Conservation (phyloP, 2,797 vertebrate genomes). For the Amblyopsis hoosieri region DNA sequence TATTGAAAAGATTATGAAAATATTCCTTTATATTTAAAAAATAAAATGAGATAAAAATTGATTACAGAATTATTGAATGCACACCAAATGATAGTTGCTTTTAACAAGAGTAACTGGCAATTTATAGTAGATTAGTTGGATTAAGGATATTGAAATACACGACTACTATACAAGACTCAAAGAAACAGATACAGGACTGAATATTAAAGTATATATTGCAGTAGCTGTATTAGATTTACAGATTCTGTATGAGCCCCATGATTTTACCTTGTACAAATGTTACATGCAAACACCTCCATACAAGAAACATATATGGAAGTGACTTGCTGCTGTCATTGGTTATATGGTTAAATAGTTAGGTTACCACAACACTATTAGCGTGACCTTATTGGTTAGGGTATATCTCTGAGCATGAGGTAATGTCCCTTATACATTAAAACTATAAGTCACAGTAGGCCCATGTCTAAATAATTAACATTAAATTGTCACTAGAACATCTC, state of each 20-base stretch:
- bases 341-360: not conserved
- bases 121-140: conserved; percentile 2
- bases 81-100: conserved; percentile 10
- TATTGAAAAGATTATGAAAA: conserved; percentile 5
- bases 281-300: conserved; percentile 20
- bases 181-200: not conserved
- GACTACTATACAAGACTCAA: not conserved
- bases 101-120: conserved; percentile 11
- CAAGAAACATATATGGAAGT: conserved; percentile 3
- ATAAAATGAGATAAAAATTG: conserved; percentile 15
- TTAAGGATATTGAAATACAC: not conserved
- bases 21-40: conserved; percentile 22
- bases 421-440: no score
- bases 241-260: conserved; percentile 10
- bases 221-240: conserved; percentile 8
- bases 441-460: no score
- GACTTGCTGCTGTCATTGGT: conserved; percentile 10
- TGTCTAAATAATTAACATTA: no score
- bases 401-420: not conserved
- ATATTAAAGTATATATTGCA: not conserved
- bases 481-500: no score
- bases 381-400: not conserved
- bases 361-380: not conserved
- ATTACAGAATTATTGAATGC: conserved; percentile 22
- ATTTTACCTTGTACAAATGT: conserved; percentile 15